Evolutionary conservation across 2,797 vertebrate species (phyloP), one percentile per base, ranked within the genome.

Genomic region (Melanotaenia maccullochi): DNA sequence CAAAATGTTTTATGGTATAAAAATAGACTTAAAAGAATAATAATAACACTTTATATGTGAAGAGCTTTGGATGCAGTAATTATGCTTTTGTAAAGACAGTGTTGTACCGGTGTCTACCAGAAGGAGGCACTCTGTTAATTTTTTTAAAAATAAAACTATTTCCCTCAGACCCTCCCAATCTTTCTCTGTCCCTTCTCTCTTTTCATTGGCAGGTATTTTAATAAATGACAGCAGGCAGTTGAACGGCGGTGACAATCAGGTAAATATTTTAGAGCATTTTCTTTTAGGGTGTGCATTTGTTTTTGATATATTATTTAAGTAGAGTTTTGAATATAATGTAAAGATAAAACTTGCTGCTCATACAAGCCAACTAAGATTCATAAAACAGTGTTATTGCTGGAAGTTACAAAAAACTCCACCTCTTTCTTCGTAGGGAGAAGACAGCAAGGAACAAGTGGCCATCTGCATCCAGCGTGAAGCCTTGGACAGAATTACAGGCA

Each of bases 361-460:
- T 42, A 4, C 22, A 49, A 16, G n/a, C 16, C 0, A 3, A 11
- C 42, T 35, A 18, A 2, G n/a, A 38, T 58, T 55, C 1, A 28
- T 20, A 20, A 22, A 58, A 2, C 7, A 13, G 32, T 22, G 47
- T 11, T 38, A 24, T 11, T 44, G 25, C 32, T 14, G 9, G n/a
- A 82, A 30, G 63, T 62, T 6, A 42, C 36, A 70, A 36, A 59
- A 30, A 62, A 14, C 28, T 28, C 40, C 24, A 24, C 22, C 25
- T 73, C 22, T 22, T 73, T n/a, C 22, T 58, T 70, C 57, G 44
- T 66, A 94, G 93, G 65, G 73, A n/a, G 83, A 90, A 8, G 93
- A 94, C 60, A 86, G 49, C 78, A 93, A 95, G 76, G 92, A 92
- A 22, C 89, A 90, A 28, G 80, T 93, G 76, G 79, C 89, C 79